Base-by-base conservation (phyloP, 2,888 invertebrate genomes). In the Monoplex corrugatus region DNA sequence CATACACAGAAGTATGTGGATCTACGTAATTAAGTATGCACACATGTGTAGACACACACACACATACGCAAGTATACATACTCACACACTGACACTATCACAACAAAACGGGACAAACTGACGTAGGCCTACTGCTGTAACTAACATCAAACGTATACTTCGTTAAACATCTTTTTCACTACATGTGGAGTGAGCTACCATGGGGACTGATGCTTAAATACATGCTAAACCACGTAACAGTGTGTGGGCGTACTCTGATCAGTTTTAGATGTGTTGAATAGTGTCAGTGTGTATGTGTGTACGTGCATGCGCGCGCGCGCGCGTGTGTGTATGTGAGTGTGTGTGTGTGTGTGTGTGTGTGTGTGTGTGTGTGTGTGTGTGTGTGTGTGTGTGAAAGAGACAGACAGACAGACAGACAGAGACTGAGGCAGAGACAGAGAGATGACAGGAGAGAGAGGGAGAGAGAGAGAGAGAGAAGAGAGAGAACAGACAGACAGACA, bases 31-130 rank as follows among this genome's bases (percentile, higher is more conserved):
- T 45, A 75, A 38, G 72, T 43, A 72, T 13, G 72, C 72, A 38
- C 86, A 72, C 68, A 13, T 40, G 40, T 43, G 28, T 40, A 72
- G 68, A 87, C 75, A 87, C 68, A 86, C 68, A 86, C 86, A 86
- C 86, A 87, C 45, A 87, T 45, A 87, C 87, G 45, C 87, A 87
- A n/a, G 45, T 45, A 87, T 40, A 75, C 45, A 87, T 40, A 44
- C 45, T 23, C 63, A 32, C 87, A 72, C 72, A n/a, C 75, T 16
- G 16, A 23, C 63, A 57, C 50, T 3, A 3, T 13, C 50, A 19
- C 50, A 19, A 8, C 19, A 50, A 50, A 50, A 50, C 19, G 19
- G 8, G 8, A 50, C 50, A n/a, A n/a, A n/a, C n/a, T n/a, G n/a
- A n/a, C n/a, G n/a, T n/a, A n/a, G n/a, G n/a, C 40, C 32, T 35